phyloP scores from a whole-genome alignment of 2,888 invertebrate genomes.

The Cephus pygmeus region DNA sequence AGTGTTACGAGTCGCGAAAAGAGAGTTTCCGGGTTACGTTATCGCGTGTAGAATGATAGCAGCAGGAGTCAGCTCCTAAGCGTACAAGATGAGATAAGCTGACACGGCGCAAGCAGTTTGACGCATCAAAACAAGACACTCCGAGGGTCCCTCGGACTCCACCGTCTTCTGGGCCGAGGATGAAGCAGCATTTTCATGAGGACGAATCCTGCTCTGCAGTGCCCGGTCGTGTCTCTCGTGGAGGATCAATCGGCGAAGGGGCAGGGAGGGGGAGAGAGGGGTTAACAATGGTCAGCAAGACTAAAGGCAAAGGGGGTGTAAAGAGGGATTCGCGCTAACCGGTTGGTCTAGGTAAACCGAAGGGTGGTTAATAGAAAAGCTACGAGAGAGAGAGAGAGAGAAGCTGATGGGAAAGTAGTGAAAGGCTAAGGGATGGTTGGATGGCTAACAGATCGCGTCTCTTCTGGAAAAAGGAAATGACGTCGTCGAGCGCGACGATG shows the following conservation, averaged over 20 bases:
- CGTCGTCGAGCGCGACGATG: not conserved
- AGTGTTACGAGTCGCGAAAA: conserved; percentile 32
- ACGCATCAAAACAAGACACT: conserved; percentile 38
- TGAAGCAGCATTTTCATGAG: not conserved
- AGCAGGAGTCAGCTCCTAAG: not conserved
- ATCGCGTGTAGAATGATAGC: not conserved
- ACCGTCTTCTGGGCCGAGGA: conserved; percentile 15
- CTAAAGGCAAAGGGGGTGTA: not conserved
- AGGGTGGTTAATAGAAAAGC: not conserved
- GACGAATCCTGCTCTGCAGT: not conserved
- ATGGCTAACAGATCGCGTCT: not conserved
- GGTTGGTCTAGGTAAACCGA: not conserved
- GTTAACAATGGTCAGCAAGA: not conserved
- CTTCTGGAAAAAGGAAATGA: not conserved
- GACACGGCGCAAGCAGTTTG: conserved; percentile 32
- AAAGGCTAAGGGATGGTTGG: not conserved
- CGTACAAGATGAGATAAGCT: not conserved
- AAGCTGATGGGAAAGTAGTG: conserved; percentile 20
- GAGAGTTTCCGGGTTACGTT: conserved; percentile 31
- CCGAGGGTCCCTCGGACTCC: conserved; percentile 19
- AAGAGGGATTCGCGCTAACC: not conserved
- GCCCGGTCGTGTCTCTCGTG: not conserved
- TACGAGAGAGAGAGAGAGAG: conserved; percentile 3
- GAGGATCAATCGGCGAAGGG: conserved; percentile 8
- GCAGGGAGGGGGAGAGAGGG: conserved; percentile 5